These are phyloP conservation scores for Dryomyza anilis DNA, from an alignment of 2,888 invertebrate genomes.

Conservation along the genomic window DNA sequence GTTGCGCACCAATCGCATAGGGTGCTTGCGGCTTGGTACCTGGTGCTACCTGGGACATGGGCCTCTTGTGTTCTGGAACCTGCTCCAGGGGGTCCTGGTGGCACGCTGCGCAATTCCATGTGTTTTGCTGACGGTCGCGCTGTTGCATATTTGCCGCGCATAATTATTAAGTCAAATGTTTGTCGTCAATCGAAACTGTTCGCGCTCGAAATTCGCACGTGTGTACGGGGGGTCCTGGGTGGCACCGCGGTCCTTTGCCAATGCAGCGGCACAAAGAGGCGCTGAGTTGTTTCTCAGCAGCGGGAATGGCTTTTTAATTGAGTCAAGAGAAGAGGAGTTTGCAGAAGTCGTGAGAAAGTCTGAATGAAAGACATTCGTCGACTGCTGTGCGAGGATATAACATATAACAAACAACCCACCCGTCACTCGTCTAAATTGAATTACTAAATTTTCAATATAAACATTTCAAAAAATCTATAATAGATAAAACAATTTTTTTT, in stretches of 20 bases:
- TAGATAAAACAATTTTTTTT: no score
- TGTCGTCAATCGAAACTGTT: conserved; percentile 18
- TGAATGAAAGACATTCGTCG: background rate
- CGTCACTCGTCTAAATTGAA: no score
- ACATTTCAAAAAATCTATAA: no score
- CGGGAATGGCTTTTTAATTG: conserved; percentile 43
- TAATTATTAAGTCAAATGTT: conserved; percentile 46
- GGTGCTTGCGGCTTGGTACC: conserved; percentile 40
- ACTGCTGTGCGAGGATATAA: no score
- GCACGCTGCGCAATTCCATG: background rate
- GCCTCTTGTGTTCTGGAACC: background rate
- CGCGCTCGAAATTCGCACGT: conserved; percentile 45
- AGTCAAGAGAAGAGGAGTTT: conserved; percentile 11
- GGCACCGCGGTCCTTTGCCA: no score
- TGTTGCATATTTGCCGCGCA: conserved; percentile 32
- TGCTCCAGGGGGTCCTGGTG: background rate
- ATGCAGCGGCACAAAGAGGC: no score
- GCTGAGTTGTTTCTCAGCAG: conserved; percentile 53
- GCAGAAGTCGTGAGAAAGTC: conserved; percentile 14
- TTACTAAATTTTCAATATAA: no score
- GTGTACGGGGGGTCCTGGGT: conserved; percentile 49
- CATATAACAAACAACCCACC: no score
- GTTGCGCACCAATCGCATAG: conserved; percentile 52
- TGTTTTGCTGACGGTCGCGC: background rate
- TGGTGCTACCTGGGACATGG: background rate